A percentile compares a stretch with the other conserved stretches of the same genome.
phyloP scores from a whole-genome alignment of 2,797 vertebrate genomes.

The Crenuchus spilurus region DNA sequence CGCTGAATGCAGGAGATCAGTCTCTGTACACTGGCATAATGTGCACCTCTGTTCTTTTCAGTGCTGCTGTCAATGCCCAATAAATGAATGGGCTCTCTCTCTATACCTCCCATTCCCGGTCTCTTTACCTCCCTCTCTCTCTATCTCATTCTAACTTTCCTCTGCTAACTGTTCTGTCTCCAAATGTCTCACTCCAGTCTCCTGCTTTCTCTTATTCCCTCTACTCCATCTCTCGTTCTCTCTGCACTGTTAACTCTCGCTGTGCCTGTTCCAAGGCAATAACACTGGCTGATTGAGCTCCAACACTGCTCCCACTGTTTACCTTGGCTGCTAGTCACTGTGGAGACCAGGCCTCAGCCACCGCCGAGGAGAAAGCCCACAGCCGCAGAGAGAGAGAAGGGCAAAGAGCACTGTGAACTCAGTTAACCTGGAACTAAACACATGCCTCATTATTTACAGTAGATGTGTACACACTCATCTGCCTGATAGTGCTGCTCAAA shows the following conservation, averaged over 20 bases:
- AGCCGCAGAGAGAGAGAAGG: not conserved
- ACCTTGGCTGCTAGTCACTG: conserved; percentile 67
- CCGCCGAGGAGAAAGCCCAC: conserved; percentile 56
- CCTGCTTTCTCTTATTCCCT: conserved; percentile 22
- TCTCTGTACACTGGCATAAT: conserved; percentile 10
- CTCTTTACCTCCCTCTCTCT: conserved; percentile 1
- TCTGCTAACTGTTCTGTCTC: not conserved
- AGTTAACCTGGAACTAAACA: not conserved
- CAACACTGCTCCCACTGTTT: conserved; percentile 81
- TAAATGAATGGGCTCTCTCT: conserved; percentile 41
- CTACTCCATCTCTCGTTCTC: conserved; percentile 12
- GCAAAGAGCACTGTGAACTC: conserved; percentile 23
- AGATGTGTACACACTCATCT: not conserved
- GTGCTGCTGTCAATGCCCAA: conserved; percentile 7
- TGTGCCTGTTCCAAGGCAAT: not conserved
- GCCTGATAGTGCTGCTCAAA: not conserved
- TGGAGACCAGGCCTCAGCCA: conserved; percentile 63
- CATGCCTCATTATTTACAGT: too few species aligned
- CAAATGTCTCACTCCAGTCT: not conserved
- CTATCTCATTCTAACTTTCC: not conserved
- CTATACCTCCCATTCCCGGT: not conserved
- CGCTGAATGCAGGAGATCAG: not conserved
- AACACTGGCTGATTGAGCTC: conserved; percentile 77
- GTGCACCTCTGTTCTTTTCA: not conserved
- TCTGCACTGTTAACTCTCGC: conserved; percentile 3